Base-by-base conservation (phyloP, 2,888 invertebrate species). In the Athetis lepigone region DNA sequence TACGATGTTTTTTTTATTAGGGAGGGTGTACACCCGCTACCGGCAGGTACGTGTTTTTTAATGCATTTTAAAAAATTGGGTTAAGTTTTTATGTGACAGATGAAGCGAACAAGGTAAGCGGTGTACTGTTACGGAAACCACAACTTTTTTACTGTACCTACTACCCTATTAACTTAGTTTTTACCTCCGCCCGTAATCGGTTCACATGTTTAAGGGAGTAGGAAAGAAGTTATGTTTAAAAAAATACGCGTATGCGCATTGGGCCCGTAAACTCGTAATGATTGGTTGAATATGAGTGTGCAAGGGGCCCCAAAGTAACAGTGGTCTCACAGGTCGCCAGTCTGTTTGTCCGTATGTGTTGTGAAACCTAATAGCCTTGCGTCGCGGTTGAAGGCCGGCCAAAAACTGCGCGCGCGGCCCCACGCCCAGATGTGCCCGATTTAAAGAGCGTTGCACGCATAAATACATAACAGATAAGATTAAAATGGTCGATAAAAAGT, bases 71-170 rank as follows among this genome's bases (percentile, higher is more conserved):
- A 81, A 87, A 88, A 87, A 90, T 93, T 92, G 94, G 94, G 94
- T 93, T 93, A 90, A 84, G 77, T 90, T 92, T 91, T 90, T 88
- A 72, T 77, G 70, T 80, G 89, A 88, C 91, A 92, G 89, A 88
- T 89, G 93, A 92, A 83, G 78, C 85, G 82, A 85, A 88, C 91
- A 92, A 94, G 93, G 94, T 92, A 92, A 92, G 87, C 87, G 89
- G 93, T 91, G 87, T 94, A 88, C 84, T 84, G 93, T 94, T 95
- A 94, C 94, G 95, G 95, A 92, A 94, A 93, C 93, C 87, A 79
- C 85, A 82, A 83, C 83, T 88, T 92, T 91, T 91, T 92, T 89
- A 88, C 82, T 52, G 64, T 77, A 85, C 85, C 82, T 74, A 86
- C 86, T 91, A 91, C 91, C 93, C 91, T 91, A 92, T 93, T 94